Percentiles rank a stretch among this genome's conserved stretches.
Conservation (phyloP, 2,113 vertebrate species). For the Orthonyx spaldingii region DNA sequence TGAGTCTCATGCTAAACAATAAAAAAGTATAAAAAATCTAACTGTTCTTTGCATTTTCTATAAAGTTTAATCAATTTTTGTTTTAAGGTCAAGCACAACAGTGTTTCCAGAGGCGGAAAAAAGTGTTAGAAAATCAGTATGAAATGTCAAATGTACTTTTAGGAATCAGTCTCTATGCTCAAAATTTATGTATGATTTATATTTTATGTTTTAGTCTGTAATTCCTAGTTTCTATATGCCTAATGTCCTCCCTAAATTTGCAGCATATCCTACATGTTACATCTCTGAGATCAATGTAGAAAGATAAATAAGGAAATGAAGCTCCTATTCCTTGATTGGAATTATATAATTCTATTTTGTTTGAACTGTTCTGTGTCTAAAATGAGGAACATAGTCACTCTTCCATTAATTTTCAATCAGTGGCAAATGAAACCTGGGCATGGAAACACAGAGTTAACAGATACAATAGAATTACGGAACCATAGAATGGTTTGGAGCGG, state of each 20-base stretch:
- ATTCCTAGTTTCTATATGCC: not conserved
- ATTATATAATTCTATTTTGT: not conserved
- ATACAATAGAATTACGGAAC: not conserved
- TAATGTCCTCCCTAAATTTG: not conserved
- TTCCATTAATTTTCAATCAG: not conserved
- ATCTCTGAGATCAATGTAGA: not conserved
- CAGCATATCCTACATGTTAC: not conserved
- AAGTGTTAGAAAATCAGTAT: not conserved
- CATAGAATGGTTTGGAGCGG: not conserved
- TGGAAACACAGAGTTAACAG: not conserved
- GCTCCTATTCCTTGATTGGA: accelerated
- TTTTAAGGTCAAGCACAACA: not conserved
- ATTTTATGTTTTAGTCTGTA: not conserved
- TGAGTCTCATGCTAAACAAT: not conserved
- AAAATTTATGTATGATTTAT: not conserved
- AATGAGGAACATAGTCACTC: not conserved
- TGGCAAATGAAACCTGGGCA: not conserved
- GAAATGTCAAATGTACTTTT: not conserved
- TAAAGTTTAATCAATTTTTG: not conserved
- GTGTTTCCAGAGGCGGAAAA: not conserved
- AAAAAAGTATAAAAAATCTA: not conserved
- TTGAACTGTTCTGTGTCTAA: not conserved
- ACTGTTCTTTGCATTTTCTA: not conserved
- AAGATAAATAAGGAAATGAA: not conserved
- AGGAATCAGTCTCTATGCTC: not conserved